Evolutionary conservation across 2,113 vertebrate species (phyloP).

Genomic region (Haplotaxodon microlepis): DNA sequence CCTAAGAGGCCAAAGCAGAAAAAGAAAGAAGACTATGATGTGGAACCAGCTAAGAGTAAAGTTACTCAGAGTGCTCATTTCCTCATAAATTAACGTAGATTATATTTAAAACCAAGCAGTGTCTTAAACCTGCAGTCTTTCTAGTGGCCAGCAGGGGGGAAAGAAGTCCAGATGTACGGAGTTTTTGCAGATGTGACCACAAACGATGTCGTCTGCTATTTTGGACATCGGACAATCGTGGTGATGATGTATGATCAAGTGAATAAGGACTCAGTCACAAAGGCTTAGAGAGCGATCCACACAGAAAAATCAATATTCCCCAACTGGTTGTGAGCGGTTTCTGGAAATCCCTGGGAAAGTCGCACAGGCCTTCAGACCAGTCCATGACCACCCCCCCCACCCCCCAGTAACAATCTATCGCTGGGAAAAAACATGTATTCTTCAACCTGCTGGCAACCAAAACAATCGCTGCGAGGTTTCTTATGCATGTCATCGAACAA

Average conservation of each 20-base stretch:
- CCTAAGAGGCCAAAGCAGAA: fast-evolving
- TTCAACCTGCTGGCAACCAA: not conserved
- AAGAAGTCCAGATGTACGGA: not conserved
- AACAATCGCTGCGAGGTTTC: fast-evolving
- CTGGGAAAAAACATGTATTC: not conserved
- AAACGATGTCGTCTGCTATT: not conserved
- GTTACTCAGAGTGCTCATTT: not conserved
- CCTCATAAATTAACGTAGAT: not conserved
- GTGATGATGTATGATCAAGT: not conserved
- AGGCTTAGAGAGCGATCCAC: not conserved
- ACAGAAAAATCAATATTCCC: fast-evolving
- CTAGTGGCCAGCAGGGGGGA: not conserved
- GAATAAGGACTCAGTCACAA: not conserved
- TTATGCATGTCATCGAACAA: not conserved
- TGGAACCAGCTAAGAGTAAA: not conserved
- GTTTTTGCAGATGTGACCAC: not conserved
- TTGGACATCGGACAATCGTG: not conserved
- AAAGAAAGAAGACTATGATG: not conserved
- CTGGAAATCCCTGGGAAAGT: not conserved
- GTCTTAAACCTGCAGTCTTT: not conserved
- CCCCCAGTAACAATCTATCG: fast-evolving
- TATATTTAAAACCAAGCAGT: not conserved
- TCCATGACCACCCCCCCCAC: not conserved
- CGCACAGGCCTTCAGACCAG: not conserved
- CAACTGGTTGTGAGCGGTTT: not conserved